Percentiles rank a stretch among this genome's conserved stretches.
phyloP scores from a whole-genome alignment of 2,797 vertebrate genomes.

The Bradypodion pumilum region DNA sequence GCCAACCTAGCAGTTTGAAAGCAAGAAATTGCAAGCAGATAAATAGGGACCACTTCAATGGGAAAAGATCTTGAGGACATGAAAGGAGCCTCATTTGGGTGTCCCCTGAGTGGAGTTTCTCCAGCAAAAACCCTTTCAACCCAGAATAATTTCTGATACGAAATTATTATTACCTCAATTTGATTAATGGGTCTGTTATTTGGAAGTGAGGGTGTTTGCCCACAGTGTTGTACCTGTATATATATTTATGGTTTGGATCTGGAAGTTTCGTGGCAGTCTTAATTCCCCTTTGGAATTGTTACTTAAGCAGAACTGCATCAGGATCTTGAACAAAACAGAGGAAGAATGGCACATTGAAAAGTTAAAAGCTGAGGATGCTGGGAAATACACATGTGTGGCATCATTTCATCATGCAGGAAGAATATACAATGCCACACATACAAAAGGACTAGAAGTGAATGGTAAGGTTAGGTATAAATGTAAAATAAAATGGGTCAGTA shows the following conservation, averaged over 20 bases:
- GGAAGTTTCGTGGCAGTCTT: conserved; percentile 7
- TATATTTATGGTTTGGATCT: neutral
- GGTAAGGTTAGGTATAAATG: conserved; percentile 64
- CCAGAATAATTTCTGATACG: too few species aligned
- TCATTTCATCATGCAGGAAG: conserved; percentile 59
- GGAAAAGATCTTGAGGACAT: too few species aligned
- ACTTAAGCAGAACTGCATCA: conserved; percentile 70
- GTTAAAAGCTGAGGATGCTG: conserved; percentile 62
- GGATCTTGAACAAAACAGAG: conserved; percentile 12
- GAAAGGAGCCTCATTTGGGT: too few species aligned
- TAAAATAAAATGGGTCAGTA: conserved; percentile 17
- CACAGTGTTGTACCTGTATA: neutral
- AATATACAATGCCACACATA: conserved; percentile 67
- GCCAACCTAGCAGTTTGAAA: too few species aligned
- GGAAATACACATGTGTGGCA: conserved; percentile 76
- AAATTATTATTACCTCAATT: neutral
- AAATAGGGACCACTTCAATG: too few species aligned
- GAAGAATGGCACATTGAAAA: conserved; percentile 52
- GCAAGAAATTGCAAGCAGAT: too few species aligned
- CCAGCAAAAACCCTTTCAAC: too few species aligned
- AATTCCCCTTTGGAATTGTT: conserved; percentile 43
- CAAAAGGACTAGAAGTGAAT: conserved; percentile 65
- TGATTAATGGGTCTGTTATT: neutral
- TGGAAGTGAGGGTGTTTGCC: neutral
- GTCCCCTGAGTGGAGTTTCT: too few species aligned